These are phyloP conservation scores for Laothoe populi DNA, from an alignment of 2,888 invertebrate species.

Conservation along the genomic window DNA sequence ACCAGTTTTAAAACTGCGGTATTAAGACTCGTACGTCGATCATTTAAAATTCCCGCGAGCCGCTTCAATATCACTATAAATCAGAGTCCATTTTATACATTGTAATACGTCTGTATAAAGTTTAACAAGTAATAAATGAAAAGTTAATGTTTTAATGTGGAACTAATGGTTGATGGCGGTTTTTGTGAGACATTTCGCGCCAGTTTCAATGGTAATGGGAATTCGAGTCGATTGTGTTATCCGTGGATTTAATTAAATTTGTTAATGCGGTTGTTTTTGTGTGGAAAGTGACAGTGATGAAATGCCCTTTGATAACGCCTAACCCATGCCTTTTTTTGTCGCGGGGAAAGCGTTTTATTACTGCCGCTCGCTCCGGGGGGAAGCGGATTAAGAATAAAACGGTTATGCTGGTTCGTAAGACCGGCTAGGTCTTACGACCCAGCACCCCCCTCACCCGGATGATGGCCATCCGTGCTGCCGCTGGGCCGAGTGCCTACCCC, in stretches of 20 bases:
- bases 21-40: neutral
- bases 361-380: no score
- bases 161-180: neutral
- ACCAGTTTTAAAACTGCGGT: neutral
- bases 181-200: constrained; percentile 12
- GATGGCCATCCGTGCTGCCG: no score
- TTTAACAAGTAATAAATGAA: constrained; percentile 20
- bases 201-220: constrained; percentile 19
- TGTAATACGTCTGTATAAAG: constrained; percentile 23
- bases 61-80: constrained; percentile 23
- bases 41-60: constrained; percentile 3
- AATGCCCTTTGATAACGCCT: no score
- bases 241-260: constrained; percentile 1
- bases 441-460: no score
- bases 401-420: no score
- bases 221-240: neutral
- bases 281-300: neutral
- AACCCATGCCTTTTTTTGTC: no score
- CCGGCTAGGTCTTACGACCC: no score
- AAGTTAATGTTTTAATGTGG: constrained; percentile 20
- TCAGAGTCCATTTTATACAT: constrained; percentile 26
- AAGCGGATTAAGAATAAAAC: no score
- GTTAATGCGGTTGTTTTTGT: neutral
- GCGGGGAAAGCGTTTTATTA: no score
- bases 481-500: no score